These are phyloP conservation scores for Aegithalos caudatus DNA, from an alignment of 2,113 vertebrate species.

Conservation along the genomic window DNA sequence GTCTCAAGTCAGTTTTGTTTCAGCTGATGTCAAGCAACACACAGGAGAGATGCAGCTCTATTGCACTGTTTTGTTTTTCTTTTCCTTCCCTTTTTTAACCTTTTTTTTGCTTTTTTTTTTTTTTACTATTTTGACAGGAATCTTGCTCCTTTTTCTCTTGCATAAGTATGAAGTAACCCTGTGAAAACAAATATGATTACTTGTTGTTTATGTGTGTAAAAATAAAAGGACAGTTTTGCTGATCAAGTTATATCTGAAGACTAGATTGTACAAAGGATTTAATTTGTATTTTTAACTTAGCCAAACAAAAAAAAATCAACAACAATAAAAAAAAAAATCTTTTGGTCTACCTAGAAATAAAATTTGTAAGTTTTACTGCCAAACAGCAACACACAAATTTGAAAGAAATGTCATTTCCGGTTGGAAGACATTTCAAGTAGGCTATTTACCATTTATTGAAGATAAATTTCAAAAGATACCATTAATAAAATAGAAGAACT, in stretches of 20 bases:
- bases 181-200: neutral
- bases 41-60: conserved; percentile 1
- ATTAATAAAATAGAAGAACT: no score
- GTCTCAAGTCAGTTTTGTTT: conserved; percentile 45
- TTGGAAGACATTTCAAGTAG: neutral
- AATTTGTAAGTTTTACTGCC: conserved; percentile 21
- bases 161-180: conserved; percentile 33
- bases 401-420: conserved; percentile 22
- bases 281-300: neutral
- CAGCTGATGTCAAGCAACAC: conserved; percentile 49
- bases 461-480: no score
- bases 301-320: neutral
- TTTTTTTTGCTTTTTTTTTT: neutral
- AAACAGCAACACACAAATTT: neutral
- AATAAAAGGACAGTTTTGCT: neutral
- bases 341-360: conserved; percentile 23
- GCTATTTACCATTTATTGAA: neutral
- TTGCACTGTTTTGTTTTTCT: conserved; percentile 47
- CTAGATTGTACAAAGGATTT: neutral
- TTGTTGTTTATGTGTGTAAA: neutral
- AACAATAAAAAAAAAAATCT: neutral
- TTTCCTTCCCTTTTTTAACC: neutral
- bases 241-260: neutral
- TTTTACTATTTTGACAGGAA: conserved; percentile 37
- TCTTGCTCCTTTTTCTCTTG: conserved; percentile 19